phyloP scores from a whole-genome alignment of 2,113 vertebrate species.

The Cepphus grylle region DNA sequence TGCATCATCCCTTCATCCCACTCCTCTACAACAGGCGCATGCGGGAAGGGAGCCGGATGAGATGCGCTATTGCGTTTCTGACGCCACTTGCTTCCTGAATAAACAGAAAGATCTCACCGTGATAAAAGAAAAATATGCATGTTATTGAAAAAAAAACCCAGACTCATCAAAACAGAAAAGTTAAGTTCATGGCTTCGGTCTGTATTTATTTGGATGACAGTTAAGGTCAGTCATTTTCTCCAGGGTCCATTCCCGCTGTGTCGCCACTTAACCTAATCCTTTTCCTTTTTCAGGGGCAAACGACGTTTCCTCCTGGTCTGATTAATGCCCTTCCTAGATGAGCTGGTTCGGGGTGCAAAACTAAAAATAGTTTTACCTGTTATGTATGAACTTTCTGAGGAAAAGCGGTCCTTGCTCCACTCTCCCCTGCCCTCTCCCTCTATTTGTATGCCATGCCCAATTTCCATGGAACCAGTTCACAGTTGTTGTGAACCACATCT shows the following conservation, averaged over 20 bases:
- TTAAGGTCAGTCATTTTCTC: constrained; percentile 28
- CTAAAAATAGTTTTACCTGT: background rate
- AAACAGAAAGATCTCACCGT: constrained; percentile 1
- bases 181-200: background rate
- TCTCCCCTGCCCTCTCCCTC: background rate
- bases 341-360: background rate
- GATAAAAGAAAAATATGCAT: constrained; percentile 21
- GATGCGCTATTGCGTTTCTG: fast-evolving
- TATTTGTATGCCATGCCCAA: background rate
- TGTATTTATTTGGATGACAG: background rate
- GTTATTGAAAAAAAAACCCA: background rate
- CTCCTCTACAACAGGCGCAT: background rate
- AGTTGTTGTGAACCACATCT: background rate
- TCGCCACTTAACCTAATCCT: constrained; percentile 10
- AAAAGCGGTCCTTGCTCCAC: background rate
- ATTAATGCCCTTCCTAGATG: constrained; percentile 22
- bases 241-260: background rate
- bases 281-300: constrained; percentile 19
- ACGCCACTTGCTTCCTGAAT: background rate
- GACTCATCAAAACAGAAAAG: constrained; percentile 15
- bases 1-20: background rate
- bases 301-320: constrained; percentile 12
- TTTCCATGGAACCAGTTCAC: background rate
- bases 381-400: background rate
- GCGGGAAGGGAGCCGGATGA: background rate